Base-by-base conservation (phyloP, 2,797 vertebrate species). In the Manis pentadactyla region DNA sequence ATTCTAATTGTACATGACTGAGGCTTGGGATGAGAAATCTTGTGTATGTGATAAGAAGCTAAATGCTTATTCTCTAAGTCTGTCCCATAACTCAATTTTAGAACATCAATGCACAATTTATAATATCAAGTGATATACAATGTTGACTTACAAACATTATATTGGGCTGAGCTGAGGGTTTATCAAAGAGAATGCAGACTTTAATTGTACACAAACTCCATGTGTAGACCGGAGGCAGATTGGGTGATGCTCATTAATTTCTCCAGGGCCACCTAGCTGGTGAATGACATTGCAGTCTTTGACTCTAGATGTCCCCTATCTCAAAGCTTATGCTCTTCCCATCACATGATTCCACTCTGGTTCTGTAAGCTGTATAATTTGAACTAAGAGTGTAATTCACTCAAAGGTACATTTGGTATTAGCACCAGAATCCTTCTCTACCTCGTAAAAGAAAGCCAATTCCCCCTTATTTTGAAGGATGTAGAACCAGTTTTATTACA, bases 181-280 rank as follows among this genome's bases (percentile, higher is more conserved):
- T 77, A 94, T 46, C 55, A 91, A 74, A 61, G 96, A 88, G n/a
- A 93, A 86, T 92, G 19, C 19, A 95, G 34, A 82, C 25, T 87
- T 73, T 57, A 93, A 93, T 74, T 74, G 31, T 87, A 90, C 2
- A 82, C 66, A 75, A 90, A 94, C 93, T 93, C 39, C 4, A 61
- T 9, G 29, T 42, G 19, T 31, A 90, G 25, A 83, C 31, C 18
- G 61, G 29, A 84, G 57, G 66, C 51, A 42, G 34, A 93, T 25
- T 90, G 37, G 9, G 37, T 25, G 74, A 84, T 25, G 11, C n/a
- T 77, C n/a, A 51, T 59, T 77, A 25, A 87, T 46, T 94, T 82
- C 37, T n/a, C 42, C 29, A 88, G 75, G 39, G 59, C 59, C 82
- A 73, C 61, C 21, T 61, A 51, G 27, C 57, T 92, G 29, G 27